A percentile compares a stretch with the other conserved stretches of the same genome.
These are phyloP conservation scores for Lepeophtheirus nordmannii DNA, from an alignment of 2,888 invertebrate genomes.

Conservation along the genomic window DNA sequence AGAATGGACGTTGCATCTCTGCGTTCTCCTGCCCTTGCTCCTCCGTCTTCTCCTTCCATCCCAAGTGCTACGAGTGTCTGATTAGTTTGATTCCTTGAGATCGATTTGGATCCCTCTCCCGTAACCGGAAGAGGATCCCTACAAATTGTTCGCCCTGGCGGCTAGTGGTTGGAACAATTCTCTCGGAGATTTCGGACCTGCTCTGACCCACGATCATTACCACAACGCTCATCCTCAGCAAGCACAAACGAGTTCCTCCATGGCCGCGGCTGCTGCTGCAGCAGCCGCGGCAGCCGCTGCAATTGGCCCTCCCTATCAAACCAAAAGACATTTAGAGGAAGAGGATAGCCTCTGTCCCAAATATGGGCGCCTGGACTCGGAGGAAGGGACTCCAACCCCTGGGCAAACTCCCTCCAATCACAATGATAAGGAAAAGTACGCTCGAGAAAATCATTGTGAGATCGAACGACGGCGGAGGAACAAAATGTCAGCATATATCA, in stretches of 20 bases:
- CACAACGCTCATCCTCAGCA: no score
- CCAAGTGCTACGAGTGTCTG: not conserved
- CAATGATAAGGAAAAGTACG: conserved; percentile 22
- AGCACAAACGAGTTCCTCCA: no score
- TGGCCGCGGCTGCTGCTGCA: conserved; percentile 17
- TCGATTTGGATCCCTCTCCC: not conserved
- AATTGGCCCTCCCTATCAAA: not conserved
- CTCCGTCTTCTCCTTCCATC: not conserved
- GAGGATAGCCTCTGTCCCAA: not conserved
- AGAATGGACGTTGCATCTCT: not conserved
- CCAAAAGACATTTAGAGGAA: not conserved
- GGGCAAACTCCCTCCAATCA: not conserved
- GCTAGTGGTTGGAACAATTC: conserved; percentile 3
- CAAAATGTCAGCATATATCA: conserved; percentile 99
- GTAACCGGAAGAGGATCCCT: no score
- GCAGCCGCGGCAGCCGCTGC: conserved; percentile 15
- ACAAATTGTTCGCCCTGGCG: not conserved
- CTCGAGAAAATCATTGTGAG: conserved; percentile 94
- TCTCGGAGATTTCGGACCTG: not conserved
- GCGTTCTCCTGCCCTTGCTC: not conserved
- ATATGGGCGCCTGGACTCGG: conserved; percentile 10
- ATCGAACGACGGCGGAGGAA: conserved; percentile 93
- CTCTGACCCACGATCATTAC: not conserved
- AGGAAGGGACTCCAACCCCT: not conserved
- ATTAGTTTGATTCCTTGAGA: not conserved